Evolutionary conservation across 92 coral and sea anemone species (phyloP).

Genomic region (Desmophyllum pertusum): DNA sequence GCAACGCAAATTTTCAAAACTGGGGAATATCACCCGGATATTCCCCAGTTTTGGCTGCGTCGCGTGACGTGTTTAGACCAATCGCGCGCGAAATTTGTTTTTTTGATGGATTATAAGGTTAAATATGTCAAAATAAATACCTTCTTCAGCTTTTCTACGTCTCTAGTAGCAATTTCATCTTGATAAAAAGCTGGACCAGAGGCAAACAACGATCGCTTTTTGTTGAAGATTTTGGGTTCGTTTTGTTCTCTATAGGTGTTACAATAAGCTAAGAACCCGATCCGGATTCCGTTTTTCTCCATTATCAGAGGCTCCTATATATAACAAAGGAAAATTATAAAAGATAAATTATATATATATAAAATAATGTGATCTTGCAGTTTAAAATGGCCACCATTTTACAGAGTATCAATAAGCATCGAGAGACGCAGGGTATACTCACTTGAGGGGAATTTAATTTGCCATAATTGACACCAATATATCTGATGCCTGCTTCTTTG

Average conservation of each 20-base stretch:
- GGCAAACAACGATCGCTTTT: neutral
- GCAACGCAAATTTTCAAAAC: no score
- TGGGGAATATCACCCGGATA: no score
- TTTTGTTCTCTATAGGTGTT: no score
- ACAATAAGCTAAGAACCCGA: slow-evolving; percentile 11
- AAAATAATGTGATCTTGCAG: no score
- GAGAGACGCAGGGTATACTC: no score
- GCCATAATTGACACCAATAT: slow-evolving; percentile 38
- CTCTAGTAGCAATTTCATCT: neutral
- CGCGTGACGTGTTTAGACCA: no score
- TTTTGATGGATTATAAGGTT: no score
- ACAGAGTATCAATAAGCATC: no score
- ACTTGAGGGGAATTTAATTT: slow-evolving; percentile 42
- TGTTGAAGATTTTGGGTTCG: no score
- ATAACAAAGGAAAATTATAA: neutral
- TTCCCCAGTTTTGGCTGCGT: no score
- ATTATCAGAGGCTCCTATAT: neutral
- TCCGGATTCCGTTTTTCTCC: neutral
- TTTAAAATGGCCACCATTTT: no score
- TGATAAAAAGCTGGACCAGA: slow-evolving; percentile 21
- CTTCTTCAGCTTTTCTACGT: neutral
- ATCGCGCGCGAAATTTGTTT: no score
- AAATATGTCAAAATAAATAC: neutral
- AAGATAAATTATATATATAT: neutral
- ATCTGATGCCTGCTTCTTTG: slow-evolving; percentile 35